These are phyloP conservation scores for Drosophila miranda DNA, from an alignment of 1,140 invertebrate species.

Conservation along the genomic window DNA sequence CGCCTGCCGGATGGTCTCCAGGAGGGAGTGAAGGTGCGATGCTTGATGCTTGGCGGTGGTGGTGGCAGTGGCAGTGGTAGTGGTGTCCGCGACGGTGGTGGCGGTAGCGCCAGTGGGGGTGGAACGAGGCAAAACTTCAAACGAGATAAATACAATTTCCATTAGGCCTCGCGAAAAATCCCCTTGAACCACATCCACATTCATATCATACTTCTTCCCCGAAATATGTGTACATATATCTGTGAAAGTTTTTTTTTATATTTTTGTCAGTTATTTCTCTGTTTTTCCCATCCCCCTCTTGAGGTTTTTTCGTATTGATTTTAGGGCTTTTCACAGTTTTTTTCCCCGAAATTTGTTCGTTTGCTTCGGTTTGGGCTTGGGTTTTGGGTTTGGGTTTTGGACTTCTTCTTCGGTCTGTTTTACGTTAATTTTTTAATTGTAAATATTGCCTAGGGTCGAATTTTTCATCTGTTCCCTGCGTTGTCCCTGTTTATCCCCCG, in stretches of 20 bases:
- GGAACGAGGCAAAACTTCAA: constrained; percentile 68
- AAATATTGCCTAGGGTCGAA: constrained; percentile 78
- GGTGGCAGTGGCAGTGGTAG: constrained; percentile 15
- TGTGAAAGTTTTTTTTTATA: no score
- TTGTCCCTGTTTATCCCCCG: constrained; percentile 19
- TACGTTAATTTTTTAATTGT: constrained; percentile 81
- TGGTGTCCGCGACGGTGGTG: constrained; percentile 11
- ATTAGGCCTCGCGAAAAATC: constrained; percentile 73
- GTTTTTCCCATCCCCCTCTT: constrained; percentile 20
- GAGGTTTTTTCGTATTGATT: constrained; percentile 70
- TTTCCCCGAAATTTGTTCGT: constrained; percentile 18
- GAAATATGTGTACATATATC: no score
- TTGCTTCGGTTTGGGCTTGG: constrained; percentile 5
- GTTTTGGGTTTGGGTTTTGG: not conserved
- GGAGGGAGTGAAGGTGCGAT: constrained; percentile 24
- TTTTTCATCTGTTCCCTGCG: constrained; percentile 67
- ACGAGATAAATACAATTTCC: constrained; percentile 81
- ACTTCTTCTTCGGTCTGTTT: constrained; percentile 62
- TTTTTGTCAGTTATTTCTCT: constrained; percentile 31
- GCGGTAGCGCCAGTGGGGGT: constrained; percentile 35
- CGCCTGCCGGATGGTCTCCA: constrained; percentile 19
- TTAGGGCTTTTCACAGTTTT: constrained; percentile 80
- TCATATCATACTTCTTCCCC: constrained; percentile 67
- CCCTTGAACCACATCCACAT: constrained; percentile 75
- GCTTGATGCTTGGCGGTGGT: constrained; percentile 29